phyloP scores from a whole-genome alignment of 2,113 vertebrate species.

The Phodopus roborovskii region DNA sequence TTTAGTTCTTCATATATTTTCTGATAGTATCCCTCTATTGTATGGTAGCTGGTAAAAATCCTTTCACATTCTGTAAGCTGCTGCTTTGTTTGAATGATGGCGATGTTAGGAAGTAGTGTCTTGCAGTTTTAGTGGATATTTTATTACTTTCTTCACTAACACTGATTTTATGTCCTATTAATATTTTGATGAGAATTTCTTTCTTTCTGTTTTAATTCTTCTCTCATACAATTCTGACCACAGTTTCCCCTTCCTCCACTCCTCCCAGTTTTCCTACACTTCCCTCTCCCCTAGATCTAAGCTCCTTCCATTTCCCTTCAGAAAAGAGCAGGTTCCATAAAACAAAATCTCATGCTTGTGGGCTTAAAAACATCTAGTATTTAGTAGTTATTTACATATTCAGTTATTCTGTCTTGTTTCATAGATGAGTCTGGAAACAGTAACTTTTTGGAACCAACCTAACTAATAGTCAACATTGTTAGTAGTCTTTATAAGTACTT shows the following conservation, averaged over 20 bases:
- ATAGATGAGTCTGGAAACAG: background rate
- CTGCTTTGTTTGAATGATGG: background rate
- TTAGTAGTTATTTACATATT: background rate
- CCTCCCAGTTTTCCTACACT: background rate
- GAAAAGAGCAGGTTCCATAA: background rate
- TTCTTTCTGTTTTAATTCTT: background rate
- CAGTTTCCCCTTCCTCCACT: background rate
- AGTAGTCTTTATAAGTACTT: background rate
- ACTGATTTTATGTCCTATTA: background rate
- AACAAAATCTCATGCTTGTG: background rate
- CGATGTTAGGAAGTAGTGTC: background rate
- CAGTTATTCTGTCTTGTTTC: background rate
- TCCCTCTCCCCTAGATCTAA: background rate
- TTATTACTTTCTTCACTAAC: background rate
- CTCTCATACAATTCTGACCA: background rate
- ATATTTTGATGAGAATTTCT: background rate
- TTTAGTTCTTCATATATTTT: background rate
- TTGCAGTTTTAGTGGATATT: background rate
- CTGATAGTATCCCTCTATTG: background rate
- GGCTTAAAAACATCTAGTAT: background rate
- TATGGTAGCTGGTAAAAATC: background rate
- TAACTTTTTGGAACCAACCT: background rate
- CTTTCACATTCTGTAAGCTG: background rate
- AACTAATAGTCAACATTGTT: background rate
- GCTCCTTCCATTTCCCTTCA: background rate